Evolutionary conservation across 2,888 invertebrate genomes (phyloP).

Genomic region (Mythimna impura): DNA sequence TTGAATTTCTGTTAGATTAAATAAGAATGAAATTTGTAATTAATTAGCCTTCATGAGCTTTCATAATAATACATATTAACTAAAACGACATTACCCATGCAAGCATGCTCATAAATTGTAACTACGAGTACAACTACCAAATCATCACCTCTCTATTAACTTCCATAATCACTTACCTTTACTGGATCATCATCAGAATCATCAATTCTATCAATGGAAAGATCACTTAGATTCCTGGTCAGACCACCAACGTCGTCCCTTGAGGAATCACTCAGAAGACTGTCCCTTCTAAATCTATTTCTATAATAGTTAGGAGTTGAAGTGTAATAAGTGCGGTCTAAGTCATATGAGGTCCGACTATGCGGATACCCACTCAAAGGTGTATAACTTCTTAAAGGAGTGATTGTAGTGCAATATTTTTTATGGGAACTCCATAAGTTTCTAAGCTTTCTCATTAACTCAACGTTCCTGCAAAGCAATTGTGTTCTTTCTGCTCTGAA

Average conservation of each 20-base stretch:
- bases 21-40: background rate
- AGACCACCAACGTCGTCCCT: slow-evolving; percentile 79
- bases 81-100: slow-evolving; percentile 23
- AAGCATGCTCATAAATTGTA: slow-evolving; percentile 13
- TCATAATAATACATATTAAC: background rate
- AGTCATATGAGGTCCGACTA: slow-evolving; percentile 83
- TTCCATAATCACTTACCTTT: slow-evolving; percentile 78
- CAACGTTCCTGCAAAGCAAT: slow-evolving; percentile 91
- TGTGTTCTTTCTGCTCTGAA: slow-evolving; percentile 91
- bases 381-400: slow-evolving; percentile 82
- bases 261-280: slow-evolving; percentile 63
- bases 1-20: background rate
- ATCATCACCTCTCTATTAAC: slow-evolving; percentile 26
- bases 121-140: slow-evolving; percentile 15
- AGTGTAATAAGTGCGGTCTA: slow-evolving; percentile 86
- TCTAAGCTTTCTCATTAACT: slow-evolving; percentile 91
- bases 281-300: slow-evolving; percentile 80
- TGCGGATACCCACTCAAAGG: slow-evolving; percentile 87
- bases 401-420: slow-evolving; percentile 88
- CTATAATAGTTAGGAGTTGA: slow-evolving; percentile 83
- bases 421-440: slow-evolving; percentile 91
- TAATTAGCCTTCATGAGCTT: background rate
- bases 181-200: slow-evolving; percentile 84
- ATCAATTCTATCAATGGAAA: slow-evolving; percentile 83
- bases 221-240: slow-evolving; percentile 81